Percentiles rank a stretch among this genome's conserved stretches.
Conservation (phyloP, 2,888 invertebrate genomes). For the Agapetus fuscipes region DNA sequence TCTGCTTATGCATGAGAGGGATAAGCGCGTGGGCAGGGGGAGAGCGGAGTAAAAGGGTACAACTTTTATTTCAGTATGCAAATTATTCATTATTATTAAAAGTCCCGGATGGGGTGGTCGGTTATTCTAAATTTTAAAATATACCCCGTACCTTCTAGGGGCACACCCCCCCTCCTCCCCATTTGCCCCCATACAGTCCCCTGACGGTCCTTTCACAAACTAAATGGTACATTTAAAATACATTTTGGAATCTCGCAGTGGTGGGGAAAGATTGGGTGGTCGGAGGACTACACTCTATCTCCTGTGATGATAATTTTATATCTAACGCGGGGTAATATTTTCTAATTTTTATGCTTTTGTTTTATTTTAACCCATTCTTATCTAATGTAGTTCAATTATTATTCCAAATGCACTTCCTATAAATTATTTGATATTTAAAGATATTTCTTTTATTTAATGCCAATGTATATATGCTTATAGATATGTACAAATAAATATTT, state of each 20-base stretch:
- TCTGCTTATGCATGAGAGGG: slow-evolving; percentile 7
- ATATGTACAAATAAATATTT: no score
- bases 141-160: slow-evolving; percentile 9
- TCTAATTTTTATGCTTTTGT: slow-evolving; percentile 22
- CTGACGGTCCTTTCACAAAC: slow-evolving; percentile 20
- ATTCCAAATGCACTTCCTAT: no score
- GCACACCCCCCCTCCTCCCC: no score
- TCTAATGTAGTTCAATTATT: no score
- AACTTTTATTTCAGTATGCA: slow-evolving; percentile 22
- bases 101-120: slow-evolving; percentile 16
- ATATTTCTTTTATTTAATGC: no score
- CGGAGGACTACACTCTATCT: no score
- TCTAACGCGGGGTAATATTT: slow-evolving; percentile 22
- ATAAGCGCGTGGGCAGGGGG: slow-evolving; percentile 2
- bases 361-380: slow-evolving; percentile 17
- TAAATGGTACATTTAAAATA: slow-evolving; percentile 21
- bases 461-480: no score
- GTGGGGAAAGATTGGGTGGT: no score
- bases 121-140: slow-evolving; percentile 22
- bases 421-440: no score
- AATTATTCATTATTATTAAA: slow-evolving; percentile 23
- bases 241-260: slow-evolving; percentile 18
- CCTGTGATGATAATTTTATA: slow-evolving; percentile 22
- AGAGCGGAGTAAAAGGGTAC: slow-evolving; percentile 12
- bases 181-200: no score